Percentiles rank a stretch among this genome's conserved stretches.
These are phyloP conservation scores for Clinocottus analis DNA, from an alignment of 2,113 vertebrate species.

Conservation along the genomic window DNA sequence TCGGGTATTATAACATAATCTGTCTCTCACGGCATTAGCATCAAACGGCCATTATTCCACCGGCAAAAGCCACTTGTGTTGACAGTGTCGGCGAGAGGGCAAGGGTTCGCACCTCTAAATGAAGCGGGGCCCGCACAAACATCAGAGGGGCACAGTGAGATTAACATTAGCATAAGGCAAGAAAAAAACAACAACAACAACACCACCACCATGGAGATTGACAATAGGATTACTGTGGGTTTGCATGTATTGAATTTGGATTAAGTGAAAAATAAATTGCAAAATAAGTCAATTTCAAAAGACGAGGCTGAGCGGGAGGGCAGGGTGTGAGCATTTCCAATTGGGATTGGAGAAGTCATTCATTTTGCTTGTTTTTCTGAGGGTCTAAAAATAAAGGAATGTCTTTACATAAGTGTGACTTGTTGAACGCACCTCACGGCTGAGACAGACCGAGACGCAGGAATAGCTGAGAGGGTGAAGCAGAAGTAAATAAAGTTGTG, in stretches of 20 bases:
- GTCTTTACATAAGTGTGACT: neutral
- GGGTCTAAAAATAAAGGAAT: neutral
- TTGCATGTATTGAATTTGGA: constrained; percentile 65
- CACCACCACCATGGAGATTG: constrained; percentile 41
- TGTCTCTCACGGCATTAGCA: constrained; percentile 73
- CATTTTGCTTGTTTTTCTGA: neutral
- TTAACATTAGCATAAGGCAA: constrained; percentile 70
- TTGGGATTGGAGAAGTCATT: neutral
- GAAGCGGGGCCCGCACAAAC: constrained; percentile 65
- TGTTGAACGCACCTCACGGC: constrained; percentile 2
- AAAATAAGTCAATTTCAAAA: constrained; percentile 24
- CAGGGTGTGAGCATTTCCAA: constrained; percentile 28
- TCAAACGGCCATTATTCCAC: constrained; percentile 71
- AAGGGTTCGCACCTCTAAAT: constrained; percentile 71
- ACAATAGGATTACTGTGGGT: constrained; percentile 69
- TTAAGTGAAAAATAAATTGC: constrained; percentile 43
- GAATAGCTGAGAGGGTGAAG: constrained; percentile 14
- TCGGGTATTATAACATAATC: constrained; percentile 80
- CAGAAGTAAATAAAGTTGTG: constrained; percentile 68
- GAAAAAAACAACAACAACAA: constrained; percentile 24
- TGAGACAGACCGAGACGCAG: neutral
- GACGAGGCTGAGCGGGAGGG: neutral
- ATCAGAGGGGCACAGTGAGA: constrained; percentile 66
- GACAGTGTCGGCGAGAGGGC: constrained; percentile 60
- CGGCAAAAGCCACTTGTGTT: constrained; percentile 73